These are phyloP conservation scores for Aphelinus certus DNA, from an alignment of 1,140 invertebrate species.

Conservation along the genomic window DNA sequence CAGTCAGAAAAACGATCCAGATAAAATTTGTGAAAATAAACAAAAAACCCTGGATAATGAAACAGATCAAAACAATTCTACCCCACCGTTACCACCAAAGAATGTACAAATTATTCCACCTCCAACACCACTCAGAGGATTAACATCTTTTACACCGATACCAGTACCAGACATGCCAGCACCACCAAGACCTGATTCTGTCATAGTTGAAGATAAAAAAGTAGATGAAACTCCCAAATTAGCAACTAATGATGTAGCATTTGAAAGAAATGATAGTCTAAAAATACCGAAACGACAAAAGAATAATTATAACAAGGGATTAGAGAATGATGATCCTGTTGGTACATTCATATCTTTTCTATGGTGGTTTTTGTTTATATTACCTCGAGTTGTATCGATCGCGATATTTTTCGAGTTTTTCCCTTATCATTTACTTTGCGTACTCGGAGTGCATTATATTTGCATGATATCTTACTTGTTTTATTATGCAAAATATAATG, in stretches of 20 bases:
- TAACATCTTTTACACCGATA: constrained; percentile 57
- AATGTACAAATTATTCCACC: constrained; percentile 58
- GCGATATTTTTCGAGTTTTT: constrained; percentile 76
- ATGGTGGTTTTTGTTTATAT: constrained; percentile 78
- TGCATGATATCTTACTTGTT: constrained; percentile 71
- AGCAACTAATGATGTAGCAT: constrained; percentile 16
- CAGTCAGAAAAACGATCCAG: constrained; percentile 28
- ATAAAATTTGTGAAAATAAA: constrained; percentile 34
- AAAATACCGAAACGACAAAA: constrained; percentile 51
- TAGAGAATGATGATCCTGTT: constrained; percentile 75
- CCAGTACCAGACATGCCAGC: constrained; percentile 60
- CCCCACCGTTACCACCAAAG: constrained; percentile 63
- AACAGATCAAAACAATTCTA: constrained; percentile 54
- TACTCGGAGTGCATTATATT: constrained; percentile 70
- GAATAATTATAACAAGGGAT: constrained; percentile 62
- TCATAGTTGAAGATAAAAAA: constrained; percentile 44
- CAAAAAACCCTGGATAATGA: constrained; percentile 41
- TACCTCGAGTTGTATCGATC: constrained; percentile 74
- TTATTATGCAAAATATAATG: constrained; percentile 68
- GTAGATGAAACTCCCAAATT: constrained; percentile 27
- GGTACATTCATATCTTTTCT: constrained; percentile 73
- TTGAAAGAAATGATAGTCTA: constrained; percentile 39
- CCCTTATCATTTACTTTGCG: constrained; percentile 67
- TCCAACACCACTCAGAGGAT: constrained; percentile 59
- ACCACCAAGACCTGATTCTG: constrained; percentile 61